phyloP scores from a whole-genome alignment of 1,140 invertebrate genomes.

The Calosoma granatense region DNA sequence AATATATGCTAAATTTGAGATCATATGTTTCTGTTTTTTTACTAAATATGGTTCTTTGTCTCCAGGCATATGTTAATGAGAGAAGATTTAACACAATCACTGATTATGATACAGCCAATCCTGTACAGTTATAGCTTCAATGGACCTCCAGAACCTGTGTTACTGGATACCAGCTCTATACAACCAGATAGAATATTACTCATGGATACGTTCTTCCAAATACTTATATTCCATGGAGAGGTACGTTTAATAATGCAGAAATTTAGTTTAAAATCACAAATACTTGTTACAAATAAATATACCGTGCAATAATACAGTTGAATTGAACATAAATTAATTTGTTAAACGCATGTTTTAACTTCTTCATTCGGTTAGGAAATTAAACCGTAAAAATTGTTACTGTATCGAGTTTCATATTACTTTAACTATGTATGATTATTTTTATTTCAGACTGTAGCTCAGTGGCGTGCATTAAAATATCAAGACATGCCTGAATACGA shows the following conservation, averaged over 20 bases:
- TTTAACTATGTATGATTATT: constrained; percentile 20
- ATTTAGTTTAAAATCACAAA: not conserved
- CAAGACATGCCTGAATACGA: constrained; percentile 96
- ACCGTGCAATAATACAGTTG: too few relatives aligned
- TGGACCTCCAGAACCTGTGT: constrained; percentile 93
- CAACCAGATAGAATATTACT: constrained; percentile 94
- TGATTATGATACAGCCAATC: constrained; percentile 99
- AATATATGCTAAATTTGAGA: not conserved
- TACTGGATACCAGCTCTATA: constrained; percentile 95
- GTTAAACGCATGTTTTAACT: too few relatives aligned
- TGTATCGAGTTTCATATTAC: too few relatives aligned
- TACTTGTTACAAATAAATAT: not conserved
- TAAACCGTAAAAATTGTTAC: too few relatives aligned
- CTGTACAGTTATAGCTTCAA: constrained; percentile 97
- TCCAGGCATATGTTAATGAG: constrained; percentile 90
- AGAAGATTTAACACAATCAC: constrained; percentile 92
- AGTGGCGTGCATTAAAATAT: constrained; percentile 90
- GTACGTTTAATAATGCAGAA: constrained; percentile 45
- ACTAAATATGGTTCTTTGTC: constrained; percentile 22
- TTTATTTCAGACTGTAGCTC: constrained; percentile 76
- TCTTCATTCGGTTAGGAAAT: too few relatives aligned
- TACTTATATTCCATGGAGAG: constrained; percentile 98
- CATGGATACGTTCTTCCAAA: constrained; percentile 99
- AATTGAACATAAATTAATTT: too few relatives aligned
- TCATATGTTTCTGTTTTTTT: constrained; percentile 7